These are phyloP conservation scores for Drosophila nr. medialis DNA, from an alignment of 2,888 invertebrate species.

Conservation along the genomic window DNA sequence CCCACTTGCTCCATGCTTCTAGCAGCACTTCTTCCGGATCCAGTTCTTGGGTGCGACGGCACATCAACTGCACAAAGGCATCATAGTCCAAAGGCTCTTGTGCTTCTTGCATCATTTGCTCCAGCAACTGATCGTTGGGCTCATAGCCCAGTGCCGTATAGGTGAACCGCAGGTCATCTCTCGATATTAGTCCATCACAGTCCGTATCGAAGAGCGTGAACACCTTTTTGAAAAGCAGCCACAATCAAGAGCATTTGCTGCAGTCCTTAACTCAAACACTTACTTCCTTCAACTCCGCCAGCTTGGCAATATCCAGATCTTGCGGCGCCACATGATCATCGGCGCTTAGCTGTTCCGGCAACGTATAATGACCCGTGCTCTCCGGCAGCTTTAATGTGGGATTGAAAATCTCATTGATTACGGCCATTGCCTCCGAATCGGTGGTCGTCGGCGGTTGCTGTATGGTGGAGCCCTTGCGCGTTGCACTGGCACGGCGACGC, in stretches of 20 bases:
- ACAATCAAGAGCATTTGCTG: conserved; percentile 10
- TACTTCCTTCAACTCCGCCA: conserved; percentile 89
- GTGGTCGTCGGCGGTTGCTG: conserved; percentile 60
- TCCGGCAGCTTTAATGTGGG: conserved; percentile 83
- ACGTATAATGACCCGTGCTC: conserved; percentile 79
- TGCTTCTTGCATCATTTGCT: conserved; percentile 88
- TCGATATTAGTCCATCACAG: conserved; percentile 88
- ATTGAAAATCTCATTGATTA: conserved; percentile 84
- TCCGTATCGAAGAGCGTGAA: conserved; percentile 89
- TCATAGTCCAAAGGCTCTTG: conserved; percentile 87
- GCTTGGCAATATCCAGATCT: conserved; percentile 87
- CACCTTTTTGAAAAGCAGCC: conserved; percentile 84
- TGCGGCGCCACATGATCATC: conserved; percentile 85
- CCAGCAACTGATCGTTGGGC: conserved; percentile 86
- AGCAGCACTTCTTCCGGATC: conserved; percentile 88
- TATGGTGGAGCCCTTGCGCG: conserved; percentile 73
- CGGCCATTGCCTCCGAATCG: conserved; percentile 82
- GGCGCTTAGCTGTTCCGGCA: conserved; percentile 81
- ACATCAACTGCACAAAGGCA: conserved; percentile 87
- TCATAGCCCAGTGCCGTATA: conserved; percentile 87
- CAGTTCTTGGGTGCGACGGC: conserved; percentile 87
- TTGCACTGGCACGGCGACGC: conserved; percentile 81
- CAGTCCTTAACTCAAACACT: conserved; percentile 18
- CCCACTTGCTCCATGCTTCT: conserved; percentile 88
- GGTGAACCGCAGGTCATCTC: conserved; percentile 88